phyloP scores from a whole-genome alignment of 2,113 vertebrate species.

The Acrocephalus arundinaceus region DNA sequence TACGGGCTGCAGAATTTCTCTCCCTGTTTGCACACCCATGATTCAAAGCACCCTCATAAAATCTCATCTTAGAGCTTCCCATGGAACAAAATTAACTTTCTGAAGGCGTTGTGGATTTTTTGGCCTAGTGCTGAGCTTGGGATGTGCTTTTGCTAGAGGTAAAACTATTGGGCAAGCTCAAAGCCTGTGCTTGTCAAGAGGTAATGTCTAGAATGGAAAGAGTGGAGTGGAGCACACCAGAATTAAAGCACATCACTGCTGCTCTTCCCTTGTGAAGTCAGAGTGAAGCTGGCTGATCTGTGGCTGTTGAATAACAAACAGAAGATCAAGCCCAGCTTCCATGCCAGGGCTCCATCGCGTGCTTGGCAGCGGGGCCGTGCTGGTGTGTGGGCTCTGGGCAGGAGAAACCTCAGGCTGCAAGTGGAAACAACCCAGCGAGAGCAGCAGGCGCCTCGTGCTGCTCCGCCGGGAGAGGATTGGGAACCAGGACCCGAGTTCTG shows the following conservation, averaged over 20 bases:
- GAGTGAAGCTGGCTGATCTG: neutral
- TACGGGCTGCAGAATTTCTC: neutral
- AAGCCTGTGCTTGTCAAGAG: neutral
- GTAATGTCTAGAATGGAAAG: neutral
- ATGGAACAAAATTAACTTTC: neutral
- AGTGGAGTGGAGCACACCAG: neutral
- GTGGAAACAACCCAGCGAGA: constrained; percentile 22
- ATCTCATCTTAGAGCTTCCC: neutral
- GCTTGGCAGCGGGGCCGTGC: constrained; percentile 18
- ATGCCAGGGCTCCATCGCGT: constrained; percentile 32
- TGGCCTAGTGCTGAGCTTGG: neutral
- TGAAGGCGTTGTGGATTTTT: fast-evolving
- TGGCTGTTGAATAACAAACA: constrained; percentile 35
- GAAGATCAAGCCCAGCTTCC: neutral
- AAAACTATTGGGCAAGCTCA: neutral
- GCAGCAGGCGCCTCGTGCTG: neutral
- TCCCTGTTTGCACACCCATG: neutral
- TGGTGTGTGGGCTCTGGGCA: constrained; percentile 64
- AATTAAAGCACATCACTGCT: neutral
- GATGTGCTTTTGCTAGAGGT: neutral
- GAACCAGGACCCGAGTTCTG: neutral
- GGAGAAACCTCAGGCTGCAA: neutral
- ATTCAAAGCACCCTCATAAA: neutral
- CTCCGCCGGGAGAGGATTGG: neutral
- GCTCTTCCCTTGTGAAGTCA: neutral